A percentile compares a stretch with the other conserved stretches of the same genome.
phyloP scores from a whole-genome alignment of 2,888 invertebrate genomes.

The Eubasilissa splendida region DNA sequence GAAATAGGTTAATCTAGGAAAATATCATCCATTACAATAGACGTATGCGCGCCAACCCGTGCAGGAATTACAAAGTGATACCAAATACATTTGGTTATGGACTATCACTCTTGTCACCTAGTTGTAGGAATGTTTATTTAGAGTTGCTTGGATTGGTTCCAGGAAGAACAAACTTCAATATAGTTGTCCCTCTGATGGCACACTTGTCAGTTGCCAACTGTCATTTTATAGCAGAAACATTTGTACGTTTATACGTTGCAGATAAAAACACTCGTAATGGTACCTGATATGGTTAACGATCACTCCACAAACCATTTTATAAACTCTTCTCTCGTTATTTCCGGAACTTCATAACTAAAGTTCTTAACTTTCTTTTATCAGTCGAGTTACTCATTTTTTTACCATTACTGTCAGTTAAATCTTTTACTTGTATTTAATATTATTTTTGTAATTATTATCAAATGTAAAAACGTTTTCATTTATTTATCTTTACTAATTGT shows the following conservation, averaged over 20 bases:
- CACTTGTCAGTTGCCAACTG: no score
- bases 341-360: background rate
- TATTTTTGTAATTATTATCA: background rate
- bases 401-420: background rate
- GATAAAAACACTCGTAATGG: no score
- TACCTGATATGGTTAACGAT: no score
- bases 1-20: conserved; percentile 13
- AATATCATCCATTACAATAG: conserved; percentile 19
- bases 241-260: no score
- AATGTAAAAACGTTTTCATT: conserved; percentile 2
- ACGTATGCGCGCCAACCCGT: conserved; percentile 4
- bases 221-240: no score
- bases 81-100: no score
- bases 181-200: no score
- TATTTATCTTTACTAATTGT: conserved; percentile 5
- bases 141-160: background rate
- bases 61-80: background rate
- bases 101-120: background rate
- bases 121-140: conserved; percentile 16
- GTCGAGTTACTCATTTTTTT: background rate
- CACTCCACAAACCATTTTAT: no score
- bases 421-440: conserved; percentile 3
- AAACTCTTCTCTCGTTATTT: background rate
- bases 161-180: conserved; percentile 1
- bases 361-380: background rate